Evolutionary conservation across 2,113 vertebrate species (phyloP).

Genomic region (Trichomycterus rosablanca): DNA sequence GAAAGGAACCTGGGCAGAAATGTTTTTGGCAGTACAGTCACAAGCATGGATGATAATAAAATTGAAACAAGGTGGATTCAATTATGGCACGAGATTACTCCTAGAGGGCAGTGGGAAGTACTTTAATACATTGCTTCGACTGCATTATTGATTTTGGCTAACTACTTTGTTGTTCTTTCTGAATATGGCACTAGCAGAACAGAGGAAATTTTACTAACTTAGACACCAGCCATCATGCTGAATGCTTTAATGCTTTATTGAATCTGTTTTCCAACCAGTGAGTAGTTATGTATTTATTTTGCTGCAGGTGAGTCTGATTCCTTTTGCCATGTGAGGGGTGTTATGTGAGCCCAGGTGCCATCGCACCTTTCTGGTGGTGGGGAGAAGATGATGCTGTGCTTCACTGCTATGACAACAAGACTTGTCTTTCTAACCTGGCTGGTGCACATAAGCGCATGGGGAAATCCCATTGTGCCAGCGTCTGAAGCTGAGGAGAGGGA

Average conservation of each 20-base stretch:
- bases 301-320: slow-evolving; percentile 64
- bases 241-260: slow-evolving; percentile 14
- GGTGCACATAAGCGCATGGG: slow-evolving; percentile 76
- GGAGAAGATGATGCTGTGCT: slow-evolving; percentile 80
- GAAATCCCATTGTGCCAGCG: slow-evolving; percentile 78
- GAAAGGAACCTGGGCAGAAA: slow-evolving; percentile 7
- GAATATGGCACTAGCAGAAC: background rate
- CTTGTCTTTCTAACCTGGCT: slow-evolving; percentile 84
- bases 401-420: slow-evolving; percentile 87
- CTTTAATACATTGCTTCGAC: slow-evolving; percentile 21
- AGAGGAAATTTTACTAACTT: slow-evolving; percentile 3
- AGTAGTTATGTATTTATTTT: slow-evolving; percentile 53
- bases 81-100: slow-evolving; percentile 16
- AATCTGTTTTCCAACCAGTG: slow-evolving; percentile 46
- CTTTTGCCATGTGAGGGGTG: slow-evolving; percentile 67
- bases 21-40: slow-evolving; percentile 1
- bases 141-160: slow-evolving; percentile 26
- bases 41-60: slow-evolving; percentile 4
- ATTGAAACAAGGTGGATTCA: slow-evolving; percentile 11
- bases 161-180: slow-evolving; percentile 25
- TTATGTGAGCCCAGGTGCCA: slow-evolving; percentile 80
- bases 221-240: slow-evolving; percentile 5
- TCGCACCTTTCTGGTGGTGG: slow-evolving; percentile 77
- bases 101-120: slow-evolving; percentile 10
- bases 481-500: slow-evolving; percentile 67